Evolutionary conservation across 2,888 invertebrate species (phyloP).

Genomic region (Orgyia antiqua): DNA sequence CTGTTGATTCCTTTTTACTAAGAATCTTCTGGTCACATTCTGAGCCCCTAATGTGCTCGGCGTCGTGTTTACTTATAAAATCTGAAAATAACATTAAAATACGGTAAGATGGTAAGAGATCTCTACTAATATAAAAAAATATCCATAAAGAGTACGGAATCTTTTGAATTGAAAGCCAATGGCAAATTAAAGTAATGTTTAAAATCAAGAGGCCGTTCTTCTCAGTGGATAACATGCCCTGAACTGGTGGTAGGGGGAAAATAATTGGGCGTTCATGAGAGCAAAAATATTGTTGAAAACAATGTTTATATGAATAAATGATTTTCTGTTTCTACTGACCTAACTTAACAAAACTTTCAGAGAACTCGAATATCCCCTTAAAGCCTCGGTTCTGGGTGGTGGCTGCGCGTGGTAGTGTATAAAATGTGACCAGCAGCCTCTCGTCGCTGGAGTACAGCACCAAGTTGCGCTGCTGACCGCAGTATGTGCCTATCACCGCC

Average conservation of each 20-base stretch:
- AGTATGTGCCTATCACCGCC: conserved; percentile 96
- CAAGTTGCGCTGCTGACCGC: conserved; percentile 97
- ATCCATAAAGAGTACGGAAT: too few species aligned
- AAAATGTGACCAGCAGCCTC: conserved; percentile 93
- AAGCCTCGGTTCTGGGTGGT: conserved; percentile 98
- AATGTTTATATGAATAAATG: too few species aligned
- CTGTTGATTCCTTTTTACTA: conserved; percentile 94
- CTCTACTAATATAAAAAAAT: too few species aligned
- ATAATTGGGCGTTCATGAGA: too few species aligned
- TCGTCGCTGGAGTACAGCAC: conserved; percentile 96
- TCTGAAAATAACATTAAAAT: conserved; percentile 78
- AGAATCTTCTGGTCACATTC: conserved; percentile 99
- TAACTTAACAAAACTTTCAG: conserved; percentile 98
- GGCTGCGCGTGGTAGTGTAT: conserved; percentile 92
- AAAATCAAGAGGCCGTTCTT: too few species aligned
- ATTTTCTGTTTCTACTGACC: too few species aligned
- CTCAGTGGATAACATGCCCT: too few species aligned
- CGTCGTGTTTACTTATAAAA: conserved; percentile 95
- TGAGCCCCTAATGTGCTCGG: conserved; percentile 96
- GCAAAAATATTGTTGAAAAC: too few species aligned
- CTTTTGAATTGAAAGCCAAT: too few species aligned
- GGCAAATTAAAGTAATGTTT: too few species aligned
- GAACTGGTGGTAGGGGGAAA: too few species aligned
- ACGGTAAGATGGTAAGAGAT: background rate
- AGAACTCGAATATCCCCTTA: conserved; percentile 99